These are phyloP conservation scores for Dysdera silvatica DNA, from an alignment of 1,140 invertebrate species.

Conservation along the genomic window DNA sequence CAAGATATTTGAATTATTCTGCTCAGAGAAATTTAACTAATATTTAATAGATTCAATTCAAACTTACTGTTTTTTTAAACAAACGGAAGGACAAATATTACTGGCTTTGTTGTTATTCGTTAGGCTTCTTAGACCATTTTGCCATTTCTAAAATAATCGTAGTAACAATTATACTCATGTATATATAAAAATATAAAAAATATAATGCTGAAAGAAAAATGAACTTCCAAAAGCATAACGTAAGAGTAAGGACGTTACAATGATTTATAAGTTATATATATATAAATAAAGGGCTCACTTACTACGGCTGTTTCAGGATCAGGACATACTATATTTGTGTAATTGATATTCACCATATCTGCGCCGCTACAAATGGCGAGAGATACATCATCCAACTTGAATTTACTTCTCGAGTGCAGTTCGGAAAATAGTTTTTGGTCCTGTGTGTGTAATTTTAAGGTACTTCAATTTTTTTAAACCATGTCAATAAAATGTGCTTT, in stretches of 20 bases:
- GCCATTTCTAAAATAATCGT: slow-evolving; percentile 69
- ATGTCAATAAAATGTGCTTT: neutral
- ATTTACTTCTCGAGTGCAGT: slow-evolving; percentile 53
- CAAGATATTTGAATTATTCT: no score
- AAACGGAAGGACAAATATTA: slow-evolving; percentile 89
- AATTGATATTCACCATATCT: slow-evolving; percentile 98
- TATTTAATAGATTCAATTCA: no score
- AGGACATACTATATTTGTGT: slow-evolving; percentile 91
- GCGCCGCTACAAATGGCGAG: slow-evolving; percentile 96
- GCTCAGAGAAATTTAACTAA: no score
- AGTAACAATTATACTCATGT: neutral
- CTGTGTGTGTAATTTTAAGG: slow-evolving; percentile 46
- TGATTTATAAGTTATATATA: neutral
- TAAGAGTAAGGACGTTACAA: neutral
- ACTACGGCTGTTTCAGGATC: slow-evolving; percentile 88
- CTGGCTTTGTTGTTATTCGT: slow-evolving; percentile 96
- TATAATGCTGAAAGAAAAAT: neutral
- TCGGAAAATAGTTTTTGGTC: slow-evolving; percentile 75
- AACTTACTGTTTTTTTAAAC: slow-evolving; percentile 96
- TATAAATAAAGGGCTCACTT: slow-evolving; percentile 28
- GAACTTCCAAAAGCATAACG: neutral
- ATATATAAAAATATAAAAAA: neutral
- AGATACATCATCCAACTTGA: slow-evolving; percentile 84
- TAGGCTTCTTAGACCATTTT: slow-evolving; percentile 73
- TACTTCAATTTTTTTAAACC: neutral